These are phyloP conservation scores for Miltochrista miniata DNA, from an alignment of 2,888 invertebrate genomes.

Conservation along the genomic window DNA sequence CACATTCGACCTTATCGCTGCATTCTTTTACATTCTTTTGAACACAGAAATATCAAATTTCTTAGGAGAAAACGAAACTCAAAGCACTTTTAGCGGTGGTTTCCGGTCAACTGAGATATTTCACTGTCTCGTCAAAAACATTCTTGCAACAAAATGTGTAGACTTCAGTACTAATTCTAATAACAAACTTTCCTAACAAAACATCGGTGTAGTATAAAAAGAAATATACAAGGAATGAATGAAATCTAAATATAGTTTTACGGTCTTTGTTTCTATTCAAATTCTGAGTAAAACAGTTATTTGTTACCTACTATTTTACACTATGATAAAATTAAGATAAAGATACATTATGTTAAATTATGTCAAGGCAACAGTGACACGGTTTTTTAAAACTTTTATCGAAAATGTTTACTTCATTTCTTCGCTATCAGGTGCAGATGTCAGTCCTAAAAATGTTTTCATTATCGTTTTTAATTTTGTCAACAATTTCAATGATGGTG, in stretches of 20 bases:
- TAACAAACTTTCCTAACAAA: conserved; percentile 1
- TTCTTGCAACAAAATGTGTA: conserved; percentile 11
- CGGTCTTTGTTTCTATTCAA: background rate
- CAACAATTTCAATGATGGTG: too few species aligned
- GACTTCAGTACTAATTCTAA: background rate
- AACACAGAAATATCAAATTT: background rate
- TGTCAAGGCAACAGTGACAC: too few species aligned
- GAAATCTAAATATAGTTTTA: conserved; percentile 6
- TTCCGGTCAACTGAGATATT: conserved; percentile 8
- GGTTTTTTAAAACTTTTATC: too few species aligned
- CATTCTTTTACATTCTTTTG: background rate
- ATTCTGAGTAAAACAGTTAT: background rate
- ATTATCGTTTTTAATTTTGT: too few species aligned
- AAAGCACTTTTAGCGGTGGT: conserved; percentile 6
- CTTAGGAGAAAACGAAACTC: conserved; percentile 9
- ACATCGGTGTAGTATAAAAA: background rate
- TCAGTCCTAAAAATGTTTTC: too few species aligned
- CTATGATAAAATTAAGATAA: too few species aligned
- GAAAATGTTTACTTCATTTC: too few species aligned
- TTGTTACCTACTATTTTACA: too few species aligned
- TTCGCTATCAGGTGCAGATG: too few species aligned
- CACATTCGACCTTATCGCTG: background rate
- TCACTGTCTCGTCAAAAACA: conserved; percentile 3
- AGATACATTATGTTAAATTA: too few species aligned
- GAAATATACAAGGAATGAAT: conserved; percentile 1